A percentile compares a stretch with the other conserved stretches of the same genome.
phyloP scores from a whole-genome alignment of 2,113 vertebrate genomes.

The Ploceus nigricollis region DNA sequence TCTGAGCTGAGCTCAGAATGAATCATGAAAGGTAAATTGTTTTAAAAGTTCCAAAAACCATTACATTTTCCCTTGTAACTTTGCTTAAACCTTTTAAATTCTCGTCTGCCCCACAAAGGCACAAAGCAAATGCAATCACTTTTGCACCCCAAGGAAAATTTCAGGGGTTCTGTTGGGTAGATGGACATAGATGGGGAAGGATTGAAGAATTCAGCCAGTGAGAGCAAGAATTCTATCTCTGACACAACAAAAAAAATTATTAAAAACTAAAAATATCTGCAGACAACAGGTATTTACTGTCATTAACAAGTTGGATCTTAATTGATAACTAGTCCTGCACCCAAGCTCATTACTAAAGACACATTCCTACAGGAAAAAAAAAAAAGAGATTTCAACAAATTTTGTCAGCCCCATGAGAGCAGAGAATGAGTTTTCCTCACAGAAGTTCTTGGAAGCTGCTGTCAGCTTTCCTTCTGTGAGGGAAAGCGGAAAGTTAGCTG shows the following conservation, averaged over 20 bases:
- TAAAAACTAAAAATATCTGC: not conserved
- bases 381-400: not conserved
- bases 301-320: not conserved
- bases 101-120: not conserved
- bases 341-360: not conserved
- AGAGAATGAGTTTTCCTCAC: not conserved
- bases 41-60: conserved; percentile 43
- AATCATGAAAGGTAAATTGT: conserved; percentile 20
- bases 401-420: not conserved
- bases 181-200: not conserved
- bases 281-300: not conserved
- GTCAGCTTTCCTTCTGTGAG: not conserved
- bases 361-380: not conserved
- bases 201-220: not conserved
- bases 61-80: conserved; percentile 36
- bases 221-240: not conserved
- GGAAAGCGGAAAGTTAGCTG: not conserved
- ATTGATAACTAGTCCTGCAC: not conserved
- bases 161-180: not conserved
- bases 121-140: not conserved
- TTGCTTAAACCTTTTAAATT: conserved; percentile 20
- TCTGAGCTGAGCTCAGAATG: not conserved
- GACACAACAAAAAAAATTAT: not conserved
- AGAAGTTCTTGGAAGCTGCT: not conserved
- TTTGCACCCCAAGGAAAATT: not conserved